Percentiles rank a stretch among this genome's conserved stretches.
Conservation (phyloP, 2,113 vertebrate genomes). For the Apus apus region DNA sequence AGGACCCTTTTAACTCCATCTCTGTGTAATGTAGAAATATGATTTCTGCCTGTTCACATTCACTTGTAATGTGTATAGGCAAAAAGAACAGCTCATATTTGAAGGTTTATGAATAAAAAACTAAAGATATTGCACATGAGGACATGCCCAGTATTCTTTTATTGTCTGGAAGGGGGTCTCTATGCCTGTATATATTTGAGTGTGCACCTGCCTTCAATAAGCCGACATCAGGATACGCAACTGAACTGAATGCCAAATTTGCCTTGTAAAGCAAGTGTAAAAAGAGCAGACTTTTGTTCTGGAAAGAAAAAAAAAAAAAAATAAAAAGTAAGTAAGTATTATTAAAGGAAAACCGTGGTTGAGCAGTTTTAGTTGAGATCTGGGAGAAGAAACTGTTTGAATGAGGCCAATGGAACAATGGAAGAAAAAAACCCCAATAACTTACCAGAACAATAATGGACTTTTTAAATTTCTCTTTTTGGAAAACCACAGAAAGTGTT, state of each 20-base stretch:
- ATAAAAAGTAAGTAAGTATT: neutral
- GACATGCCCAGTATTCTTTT: constrained; percentile 72
- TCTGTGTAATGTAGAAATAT: neutral
- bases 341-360: constrained; percentile 1
- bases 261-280: constrained; percentile 72
- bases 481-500: neutral
- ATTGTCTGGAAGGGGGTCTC: constrained; percentile 73
- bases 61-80: constrained; percentile 31
- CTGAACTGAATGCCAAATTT: constrained; percentile 68
- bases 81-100: constrained; percentile 59
- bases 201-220: constrained; percentile 81
- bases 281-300: constrained; percentile 62
- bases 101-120: constrained; percentile 62
- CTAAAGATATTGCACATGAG: constrained; percentile 58
- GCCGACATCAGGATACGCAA: constrained; percentile 58
- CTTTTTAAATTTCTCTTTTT: neutral
- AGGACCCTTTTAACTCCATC: constrained; percentile 29
- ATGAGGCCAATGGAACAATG: constrained; percentile 11
- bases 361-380: constrained; percentile 34
- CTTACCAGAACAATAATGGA: neutral
- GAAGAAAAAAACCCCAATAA: neutral
- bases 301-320: neutral
- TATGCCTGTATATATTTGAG: constrained; percentile 70
- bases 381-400: constrained; percentile 46
- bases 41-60: constrained; percentile 28